phyloP scores from a whole-genome alignment of 2,113 vertebrate genomes.

The Aegotheles bennettii region DNA sequence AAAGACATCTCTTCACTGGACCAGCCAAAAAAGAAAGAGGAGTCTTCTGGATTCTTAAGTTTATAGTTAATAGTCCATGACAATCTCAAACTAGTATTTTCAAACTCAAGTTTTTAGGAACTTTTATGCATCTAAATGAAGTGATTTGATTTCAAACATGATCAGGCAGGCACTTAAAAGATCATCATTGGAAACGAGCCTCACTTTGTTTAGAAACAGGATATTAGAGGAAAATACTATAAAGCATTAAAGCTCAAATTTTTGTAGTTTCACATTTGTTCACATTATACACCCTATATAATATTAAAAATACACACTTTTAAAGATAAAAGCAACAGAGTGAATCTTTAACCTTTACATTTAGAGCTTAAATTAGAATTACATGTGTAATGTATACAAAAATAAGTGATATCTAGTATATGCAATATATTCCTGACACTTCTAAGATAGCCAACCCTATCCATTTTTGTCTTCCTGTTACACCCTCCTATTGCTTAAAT shows the following conservation, averaged over 20 bases:
- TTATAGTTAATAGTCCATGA: background rate
- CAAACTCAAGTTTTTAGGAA: background rate
- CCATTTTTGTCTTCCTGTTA: background rate
- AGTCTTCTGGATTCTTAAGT: background rate
- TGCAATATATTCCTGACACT: background rate
- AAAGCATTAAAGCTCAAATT: background rate
- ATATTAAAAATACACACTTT: background rate
- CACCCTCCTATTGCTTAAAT: background rate
- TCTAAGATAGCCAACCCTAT: background rate
- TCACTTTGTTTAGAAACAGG: background rate
- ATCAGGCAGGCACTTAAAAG: background rate
- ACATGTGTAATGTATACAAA: background rate
- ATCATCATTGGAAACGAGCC: background rate
- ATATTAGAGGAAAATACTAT: background rate
- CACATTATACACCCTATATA: background rate
- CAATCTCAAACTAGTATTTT: background rate
- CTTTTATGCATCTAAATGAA: background rate
- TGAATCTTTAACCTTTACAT: background rate
- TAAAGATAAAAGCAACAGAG: background rate
- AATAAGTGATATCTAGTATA: background rate
- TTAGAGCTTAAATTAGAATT: background rate
- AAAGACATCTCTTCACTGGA: background rate
- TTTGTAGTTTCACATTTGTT: background rate
- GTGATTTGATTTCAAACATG: background rate
- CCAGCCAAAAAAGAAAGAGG: background rate